Conservation (phyloP, 2,888 invertebrate genomes). For the Ptilodon capucinus region DNA sequence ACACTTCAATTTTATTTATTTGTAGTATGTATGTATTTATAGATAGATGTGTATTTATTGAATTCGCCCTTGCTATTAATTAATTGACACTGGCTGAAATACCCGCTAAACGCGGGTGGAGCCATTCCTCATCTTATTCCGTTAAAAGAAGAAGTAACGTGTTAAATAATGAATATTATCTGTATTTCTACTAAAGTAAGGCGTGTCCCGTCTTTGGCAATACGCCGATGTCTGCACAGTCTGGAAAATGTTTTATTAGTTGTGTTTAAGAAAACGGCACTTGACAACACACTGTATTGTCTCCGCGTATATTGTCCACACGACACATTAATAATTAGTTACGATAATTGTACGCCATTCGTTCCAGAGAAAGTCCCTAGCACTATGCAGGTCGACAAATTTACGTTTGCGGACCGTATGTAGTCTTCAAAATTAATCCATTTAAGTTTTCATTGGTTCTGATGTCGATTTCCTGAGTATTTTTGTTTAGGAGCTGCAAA, state of each 20-base stretch:
- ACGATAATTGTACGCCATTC: conserved; percentile 58
- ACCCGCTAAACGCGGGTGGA: too few relatives aligned
- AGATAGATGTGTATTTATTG: too few relatives aligned
- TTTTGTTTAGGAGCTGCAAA: conserved; percentile 9
- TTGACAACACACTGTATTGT: conserved; percentile 33
- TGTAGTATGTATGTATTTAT: too few relatives aligned
- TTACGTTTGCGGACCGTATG: conserved; percentile 30
- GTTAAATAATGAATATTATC: too few relatives aligned
- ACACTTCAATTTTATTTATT: too few relatives aligned
- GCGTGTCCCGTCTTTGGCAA: neutral
- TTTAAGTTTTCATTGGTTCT: conserved; percentile 18
- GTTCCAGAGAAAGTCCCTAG: conserved; percentile 66
- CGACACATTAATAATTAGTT: conserved; percentile 64
- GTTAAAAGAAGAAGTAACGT: too few relatives aligned
- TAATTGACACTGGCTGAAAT: too few relatives aligned
- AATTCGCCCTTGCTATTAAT: too few relatives aligned
- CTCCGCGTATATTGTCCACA: conserved; percentile 42
- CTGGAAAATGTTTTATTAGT: conserved; percentile 18
- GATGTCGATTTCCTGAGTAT: conserved; percentile 3
- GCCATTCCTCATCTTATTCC: too few relatives aligned
- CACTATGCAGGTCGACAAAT: conserved; percentile 38
- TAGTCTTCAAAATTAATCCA: conserved; percentile 20
- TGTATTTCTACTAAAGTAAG: too few relatives aligned
- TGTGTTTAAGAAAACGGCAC: conserved; percentile 15
- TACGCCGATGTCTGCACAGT: neutral